Percentiles rank a stretch among this genome's conserved stretches.
phyloP scores from a whole-genome alignment of 2,888 invertebrate genomes.

The Sclerodermus sp. region DNA sequence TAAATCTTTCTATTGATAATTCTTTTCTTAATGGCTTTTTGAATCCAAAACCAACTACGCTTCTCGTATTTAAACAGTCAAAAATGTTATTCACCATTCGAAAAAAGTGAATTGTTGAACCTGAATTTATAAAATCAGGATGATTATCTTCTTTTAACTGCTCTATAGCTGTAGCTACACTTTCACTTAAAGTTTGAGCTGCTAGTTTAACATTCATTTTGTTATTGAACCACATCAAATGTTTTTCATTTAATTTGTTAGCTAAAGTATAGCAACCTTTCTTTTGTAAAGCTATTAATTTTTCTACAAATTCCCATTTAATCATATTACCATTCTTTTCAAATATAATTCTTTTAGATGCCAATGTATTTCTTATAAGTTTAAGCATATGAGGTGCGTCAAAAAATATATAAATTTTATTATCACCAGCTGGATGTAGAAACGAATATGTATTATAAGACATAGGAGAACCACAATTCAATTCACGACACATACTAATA shows the following conservation, averaged over 20 bases:
- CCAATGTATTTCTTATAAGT: constrained; percentile 9
- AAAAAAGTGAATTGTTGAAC: not conserved
- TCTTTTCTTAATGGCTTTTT: too few relatives aligned
- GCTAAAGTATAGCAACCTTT: constrained; percentile 3
- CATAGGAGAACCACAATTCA: not conserved
- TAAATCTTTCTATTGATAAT: too few relatives aligned
- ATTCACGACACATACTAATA: constrained; percentile 2
- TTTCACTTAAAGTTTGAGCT: not conserved
- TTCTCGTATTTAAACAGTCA: not conserved
- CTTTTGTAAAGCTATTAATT: constrained; percentile 9
- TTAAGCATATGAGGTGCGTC: constrained; percentile 13
- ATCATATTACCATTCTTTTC: constrained; percentile 2
- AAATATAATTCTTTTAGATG: not conserved
- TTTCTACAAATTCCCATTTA: constrained; percentile 7
- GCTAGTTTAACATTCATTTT: not conserved
- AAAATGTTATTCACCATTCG: not conserved
- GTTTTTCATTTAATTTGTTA: constrained; percentile 1
- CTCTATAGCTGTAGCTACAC: not conserved
- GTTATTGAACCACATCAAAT: not conserved
- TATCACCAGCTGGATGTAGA: constrained; percentile 1
- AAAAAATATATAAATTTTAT: constrained; percentile 3
- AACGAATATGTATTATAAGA: constrained; percentile 9
- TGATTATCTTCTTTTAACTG: not conserved
- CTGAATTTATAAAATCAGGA: not conserved
- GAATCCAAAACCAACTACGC: too few relatives aligned